Base-by-base conservation (phyloP, 2,113 vertebrate species). In the Stictonetta naevosa region DNA sequence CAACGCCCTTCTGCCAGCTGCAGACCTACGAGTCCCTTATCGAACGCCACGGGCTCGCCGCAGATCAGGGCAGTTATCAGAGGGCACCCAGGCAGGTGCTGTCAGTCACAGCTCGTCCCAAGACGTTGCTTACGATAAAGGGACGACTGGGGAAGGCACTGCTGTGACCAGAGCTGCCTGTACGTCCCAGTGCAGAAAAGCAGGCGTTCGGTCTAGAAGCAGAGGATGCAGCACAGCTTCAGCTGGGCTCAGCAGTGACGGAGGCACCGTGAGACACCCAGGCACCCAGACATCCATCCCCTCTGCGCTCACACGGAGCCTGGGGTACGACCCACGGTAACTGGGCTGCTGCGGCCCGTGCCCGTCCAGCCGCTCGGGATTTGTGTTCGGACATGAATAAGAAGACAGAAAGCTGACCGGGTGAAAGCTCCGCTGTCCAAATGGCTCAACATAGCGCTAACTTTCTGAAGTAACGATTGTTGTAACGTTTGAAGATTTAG, bases 271-370 rank as follows among this genome's bases (percentile, higher is more conserved):
- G 29, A 31, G 46, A 20, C 14, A 4, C 8, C 19, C 44, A 19
- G 44, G 10, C 46, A 48, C 46, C 46, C 5, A 11, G 46, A 48
- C 46, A 21, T 11, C 42, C 20, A 21, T 3, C 3, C 6, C 5
- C 12, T 1, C 48, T 11, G 59, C 2, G 23, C 33, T 3, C 23
- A 0, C 11, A 10, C 0, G 19, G 19, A 33, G 56, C 31, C 31
- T 19, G 3, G 19, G 31, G 31, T 3, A 25, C 50, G 3, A 52
- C 50, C 50, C 23, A 8, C 25, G 6, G 13, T 11, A 3, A 13
- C 48, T 4, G 48, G 23, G 50, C 50, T 52, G 50, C 31, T 29
- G 11, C 19, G 20, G 31, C 31, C 19, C 19, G 31, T 58, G 56
- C 52, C 66, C 22, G 9, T 5, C n/a, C 21, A 40, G 14, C 6